Evolutionary conservation across 1,140 invertebrate genomes (phyloP).

Genomic region (Wasmannia auropunctata): DNA sequence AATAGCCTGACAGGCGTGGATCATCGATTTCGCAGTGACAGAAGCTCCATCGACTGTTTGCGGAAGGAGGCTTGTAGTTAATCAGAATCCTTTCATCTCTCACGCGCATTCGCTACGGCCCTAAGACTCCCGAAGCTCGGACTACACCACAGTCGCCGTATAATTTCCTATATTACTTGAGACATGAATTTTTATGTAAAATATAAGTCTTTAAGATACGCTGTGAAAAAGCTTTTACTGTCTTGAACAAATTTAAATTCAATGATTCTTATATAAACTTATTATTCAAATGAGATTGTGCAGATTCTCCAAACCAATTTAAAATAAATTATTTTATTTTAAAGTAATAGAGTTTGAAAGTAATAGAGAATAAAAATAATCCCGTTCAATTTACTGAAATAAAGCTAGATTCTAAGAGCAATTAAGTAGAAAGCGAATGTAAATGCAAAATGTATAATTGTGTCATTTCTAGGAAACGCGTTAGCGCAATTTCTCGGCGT

Average conservation of each 20-base stretch:
- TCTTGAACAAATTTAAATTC: not conserved
- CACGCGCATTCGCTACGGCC: not conserved
- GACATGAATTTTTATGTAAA: not conserved
- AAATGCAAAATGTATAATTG: not conserved
- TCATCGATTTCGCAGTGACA: slow-evolving; percentile 69
- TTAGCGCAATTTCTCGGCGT: not conserved
- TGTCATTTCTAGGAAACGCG: not conserved
- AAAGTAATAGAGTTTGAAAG: no score
- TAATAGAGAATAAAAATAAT: slow-evolving; percentile 9
- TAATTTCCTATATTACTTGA: not conserved
- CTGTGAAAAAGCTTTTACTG: not conserved
- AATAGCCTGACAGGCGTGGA: slow-evolving; percentile 73
- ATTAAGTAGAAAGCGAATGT: slow-evolving; percentile 11
- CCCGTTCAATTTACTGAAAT: not conserved
- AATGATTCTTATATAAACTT: no score
- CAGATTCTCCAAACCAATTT: not conserved
- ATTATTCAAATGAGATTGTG: not conserved
- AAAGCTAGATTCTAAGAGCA: not conserved
- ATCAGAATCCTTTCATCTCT: slow-evolving; percentile 58
- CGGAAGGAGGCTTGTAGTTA: slow-evolving; percentile 41
- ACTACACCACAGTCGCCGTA: not conserved
- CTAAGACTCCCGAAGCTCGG: slow-evolving; percentile 2
- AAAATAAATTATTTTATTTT: not conserved
- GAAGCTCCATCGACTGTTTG: slow-evolving; percentile 33
- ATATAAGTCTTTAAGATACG: not conserved